Conservation (phyloP, 1,140 invertebrate genomes). For the Brachionus rotundiformis region DNA sequence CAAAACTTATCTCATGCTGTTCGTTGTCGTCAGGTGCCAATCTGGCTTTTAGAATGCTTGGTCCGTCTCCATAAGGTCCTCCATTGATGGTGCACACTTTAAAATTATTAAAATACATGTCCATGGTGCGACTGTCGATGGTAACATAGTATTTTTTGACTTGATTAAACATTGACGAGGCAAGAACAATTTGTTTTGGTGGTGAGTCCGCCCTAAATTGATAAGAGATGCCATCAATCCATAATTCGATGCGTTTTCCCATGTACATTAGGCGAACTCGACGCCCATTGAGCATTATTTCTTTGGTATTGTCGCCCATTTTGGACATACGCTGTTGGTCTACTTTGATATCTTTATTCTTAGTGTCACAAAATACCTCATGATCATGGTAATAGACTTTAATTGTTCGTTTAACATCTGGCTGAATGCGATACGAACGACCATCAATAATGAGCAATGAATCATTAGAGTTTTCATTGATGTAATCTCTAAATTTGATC, state of each 20-base stretch:
- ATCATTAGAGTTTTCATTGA: conserved; percentile 30
- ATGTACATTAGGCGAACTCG: conserved; percentile 47
- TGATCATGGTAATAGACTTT: conserved; percentile 49
- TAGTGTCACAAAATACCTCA: conserved; percentile 45
- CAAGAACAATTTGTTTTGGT: conserved; percentile 35
- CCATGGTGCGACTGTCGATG: conserved; percentile 42
- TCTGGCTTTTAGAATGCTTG: background rate
- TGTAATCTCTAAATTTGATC: conserved; percentile 12
- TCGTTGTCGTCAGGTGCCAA: conserved; percentile 33
- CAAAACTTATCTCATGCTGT: conserved; percentile 44
- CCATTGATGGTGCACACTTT: conserved; percentile 41
- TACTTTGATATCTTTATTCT: conserved; percentile 33
- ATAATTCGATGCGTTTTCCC: conserved; percentile 38
- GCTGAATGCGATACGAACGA: conserved; percentile 42
- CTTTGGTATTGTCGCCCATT: conserved; percentile 50
- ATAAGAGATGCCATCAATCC: conserved; percentile 41
- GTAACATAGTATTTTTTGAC: conserved; percentile 20
- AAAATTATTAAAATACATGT: conserved; percentile 51
- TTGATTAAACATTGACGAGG: background rate
- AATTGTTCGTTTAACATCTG: background rate
- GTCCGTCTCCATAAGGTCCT: conserved; percentile 14
- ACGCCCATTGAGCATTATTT: conserved; percentile 39
- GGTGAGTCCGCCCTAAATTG: conserved; percentile 47
- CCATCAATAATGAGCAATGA: conserved; percentile 30
- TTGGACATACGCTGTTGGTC: conserved; percentile 39